Percentiles rank a stretch among this genome's conserved stretches.
Conservation (phyloP, 2,797 vertebrate genomes). For the Lerista edwardsae region DNA sequence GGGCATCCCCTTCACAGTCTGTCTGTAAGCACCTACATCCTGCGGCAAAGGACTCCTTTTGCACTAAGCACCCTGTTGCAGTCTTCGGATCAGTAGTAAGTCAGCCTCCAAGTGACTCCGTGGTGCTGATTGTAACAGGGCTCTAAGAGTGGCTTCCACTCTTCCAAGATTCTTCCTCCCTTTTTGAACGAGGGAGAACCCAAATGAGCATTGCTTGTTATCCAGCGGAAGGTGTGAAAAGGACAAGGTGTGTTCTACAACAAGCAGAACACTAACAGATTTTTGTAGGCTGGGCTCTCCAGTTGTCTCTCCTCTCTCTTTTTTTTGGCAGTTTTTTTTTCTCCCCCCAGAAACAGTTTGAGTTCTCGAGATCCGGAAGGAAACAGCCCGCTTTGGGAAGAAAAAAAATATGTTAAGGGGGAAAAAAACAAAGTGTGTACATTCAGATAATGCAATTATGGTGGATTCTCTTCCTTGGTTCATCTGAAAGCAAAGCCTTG, state of each 20-base stretch:
- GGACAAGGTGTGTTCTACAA: neutral
- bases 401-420: conserved; percentile 6
- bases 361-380: neutral
- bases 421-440: conserved; percentile 27
- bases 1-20: neutral
- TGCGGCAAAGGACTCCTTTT: neutral
- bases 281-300: neutral
- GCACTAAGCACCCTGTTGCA: neutral
- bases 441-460: conserved; percentile 20
- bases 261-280: neutral
- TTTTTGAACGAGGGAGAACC: neutral
- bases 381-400: neutral
- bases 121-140: neutral
- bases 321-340: too few species aligned
- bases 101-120: neutral
- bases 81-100: neutral
- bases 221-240: neutral
- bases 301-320: neutral
- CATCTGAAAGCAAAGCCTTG: neutral
- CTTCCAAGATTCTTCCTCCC: neutral
- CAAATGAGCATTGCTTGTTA: too few species aligned
- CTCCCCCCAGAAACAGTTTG: neutral
- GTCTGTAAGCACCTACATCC: too few species aligned
- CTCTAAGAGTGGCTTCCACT: neutral
- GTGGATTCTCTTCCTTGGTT: neutral